Conservation (phyloP, 1,140 invertebrate genomes). For the Caenorhabditis briggsae region DNA sequence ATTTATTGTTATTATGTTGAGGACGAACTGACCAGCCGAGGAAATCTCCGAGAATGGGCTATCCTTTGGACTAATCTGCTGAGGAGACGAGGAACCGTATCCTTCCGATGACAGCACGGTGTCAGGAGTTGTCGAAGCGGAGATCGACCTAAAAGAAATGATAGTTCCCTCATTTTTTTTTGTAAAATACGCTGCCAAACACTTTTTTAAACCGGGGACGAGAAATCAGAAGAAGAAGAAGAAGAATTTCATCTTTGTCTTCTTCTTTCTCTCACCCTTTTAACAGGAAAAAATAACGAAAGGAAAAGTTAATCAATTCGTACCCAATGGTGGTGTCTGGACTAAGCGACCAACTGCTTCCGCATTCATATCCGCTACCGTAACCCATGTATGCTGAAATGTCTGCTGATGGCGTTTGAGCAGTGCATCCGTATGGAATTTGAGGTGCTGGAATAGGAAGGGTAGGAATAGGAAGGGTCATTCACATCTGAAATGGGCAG, state of each 20-base stretch:
- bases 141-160: constrained; percentile 18
- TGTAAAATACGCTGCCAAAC: background rate
- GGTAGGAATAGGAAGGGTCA: no score
- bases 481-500: no score
- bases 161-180: background rate
- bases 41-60: constrained; percentile 23
- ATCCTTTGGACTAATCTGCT: constrained; percentile 16
- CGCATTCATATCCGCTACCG: constrained; percentile 63
- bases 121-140: constrained; percentile 48
- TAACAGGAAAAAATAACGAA: background rate
- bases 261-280: background rate
- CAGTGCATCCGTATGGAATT: constrained; percentile 52
- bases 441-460: background rate
- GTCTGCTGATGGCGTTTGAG: constrained; percentile 58
- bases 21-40: background rate
- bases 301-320: constrained; percentile 29
- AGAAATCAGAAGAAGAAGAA: background rate
- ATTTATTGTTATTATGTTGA: background rate
- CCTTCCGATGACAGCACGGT: constrained; percentile 31
- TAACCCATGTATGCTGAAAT: constrained; percentile 59
- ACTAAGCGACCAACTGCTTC: constrained; percentile 52
- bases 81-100: constrained; percentile 31
- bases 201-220: background rate
- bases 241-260: constrained; percentile 15
- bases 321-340: constrained; percentile 58